Evolutionary conservation across 2,797 vertebrate species (phyloP).

Genomic region (Vireo griseus): DNA sequence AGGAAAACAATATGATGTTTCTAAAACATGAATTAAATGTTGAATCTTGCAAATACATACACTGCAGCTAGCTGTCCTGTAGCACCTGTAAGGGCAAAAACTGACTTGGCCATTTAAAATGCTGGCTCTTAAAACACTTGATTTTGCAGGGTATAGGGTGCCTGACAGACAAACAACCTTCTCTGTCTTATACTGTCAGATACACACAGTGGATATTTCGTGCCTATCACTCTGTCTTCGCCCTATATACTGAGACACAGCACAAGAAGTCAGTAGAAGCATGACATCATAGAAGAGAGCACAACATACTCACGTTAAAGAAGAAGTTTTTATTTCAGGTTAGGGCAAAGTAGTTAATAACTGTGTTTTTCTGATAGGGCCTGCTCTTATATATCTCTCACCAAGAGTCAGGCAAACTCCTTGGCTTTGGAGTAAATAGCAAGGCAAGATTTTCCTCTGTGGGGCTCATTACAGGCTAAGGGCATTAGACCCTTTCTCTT

Average conservation of each 20-base stretch:
- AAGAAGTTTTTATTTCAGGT: not conserved
- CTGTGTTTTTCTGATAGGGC: not conserved
- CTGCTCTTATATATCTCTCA: not conserved
- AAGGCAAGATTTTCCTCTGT: not conserved
- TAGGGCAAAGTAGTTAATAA: not conserved
- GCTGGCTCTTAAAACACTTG: not conserved
- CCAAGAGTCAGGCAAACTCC: not conserved
- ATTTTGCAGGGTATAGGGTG: not conserved
- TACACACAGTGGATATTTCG: not conserved
- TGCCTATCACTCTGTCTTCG: not conserved
- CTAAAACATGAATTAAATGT: not conserved
- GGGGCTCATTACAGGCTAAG: not conserved
- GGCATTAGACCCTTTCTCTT: not conserved
- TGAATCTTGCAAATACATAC: not conserved
- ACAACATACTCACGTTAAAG: not conserved
- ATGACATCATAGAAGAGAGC: not conserved
- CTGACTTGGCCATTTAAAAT: not conserved
- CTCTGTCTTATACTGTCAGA: not conserved
- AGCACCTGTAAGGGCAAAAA: not conserved
- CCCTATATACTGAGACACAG: not conserved
- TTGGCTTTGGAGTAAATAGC: not conserved
- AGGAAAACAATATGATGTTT: not conserved
- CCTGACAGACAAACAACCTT: not conserved
- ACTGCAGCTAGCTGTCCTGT: not conserved
- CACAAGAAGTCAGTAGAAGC: not conserved